Base-by-base conservation (phyloP, 2,113 vertebrate species). In the Gadus chalcogrammus region DNA sequence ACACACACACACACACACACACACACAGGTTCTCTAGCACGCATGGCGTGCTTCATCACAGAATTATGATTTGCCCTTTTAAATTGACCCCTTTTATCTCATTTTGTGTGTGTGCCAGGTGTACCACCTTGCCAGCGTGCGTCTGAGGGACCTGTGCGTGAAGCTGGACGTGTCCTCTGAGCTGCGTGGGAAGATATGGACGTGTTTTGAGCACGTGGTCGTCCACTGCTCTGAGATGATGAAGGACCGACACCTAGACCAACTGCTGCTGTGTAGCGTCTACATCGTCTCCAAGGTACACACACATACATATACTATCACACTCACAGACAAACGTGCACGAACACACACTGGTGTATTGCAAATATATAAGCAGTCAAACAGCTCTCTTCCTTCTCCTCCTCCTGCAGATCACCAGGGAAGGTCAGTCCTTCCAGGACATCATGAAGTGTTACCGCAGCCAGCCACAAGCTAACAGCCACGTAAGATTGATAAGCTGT, bases 401-500 rank as follows among this genome's bases (percentile, higher is more conserved):
- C 52, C 0, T 5, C 28, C 13, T 17, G 7, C 64, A 99, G 97
- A 94, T 98, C 79, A 94, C 94, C 79, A 98, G 97, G 90, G 96
- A 99, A 80, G 93, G 95, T 77, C 93, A 93, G 90, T 93, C 93
- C 67, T 99, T 99, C 86, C 96, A 98, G 77, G 96, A 99, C 89
- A 99, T 99, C 86, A 99, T 99, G 95, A 98, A 96, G 88, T 97
- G 95, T 87, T 99, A 99, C 61, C 94, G 97, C 79, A 97, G 95
- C 79, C 97, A 99, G 73, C 97, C 97, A 3, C 97, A 99, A 85
- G 97, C 97, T 80, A 93, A 91, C 83, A 99, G 97, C 88, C 94
- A 96, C 0, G 97, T 99, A 81, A 95, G 97, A 55, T 8, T 66
- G 59, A 24, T 71, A 52, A 56, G 62, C 20, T 20, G 1, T 20